Base-by-base conservation (phyloP, 1,140 invertebrate genomes). In the Babylonia areolata region DNA sequence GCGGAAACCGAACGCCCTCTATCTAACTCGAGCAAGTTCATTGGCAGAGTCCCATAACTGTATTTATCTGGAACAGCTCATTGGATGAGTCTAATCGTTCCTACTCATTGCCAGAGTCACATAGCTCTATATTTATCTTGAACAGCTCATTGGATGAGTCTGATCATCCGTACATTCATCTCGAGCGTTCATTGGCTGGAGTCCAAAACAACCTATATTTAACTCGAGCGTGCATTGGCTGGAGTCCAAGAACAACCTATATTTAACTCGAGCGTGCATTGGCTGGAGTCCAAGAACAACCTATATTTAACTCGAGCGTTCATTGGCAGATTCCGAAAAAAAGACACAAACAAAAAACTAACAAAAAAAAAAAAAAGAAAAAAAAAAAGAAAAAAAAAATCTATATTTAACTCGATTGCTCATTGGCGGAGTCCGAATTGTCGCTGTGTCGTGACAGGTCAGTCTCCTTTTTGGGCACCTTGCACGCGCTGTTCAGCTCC, bases 401-500 rank as follows among this genome's bases (percentile, higher is more conserved):
- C n/a, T n/a, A n/a, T n/a, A n/a, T 54, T 75, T 79, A 88, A 73
- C 81, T 88, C 28, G 75, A 86, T 39, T 84, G 86, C 78, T 87
- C 86, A 35, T 87, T 84, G 58, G 58, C 78, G 9, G 75, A 78
- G 35, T 87, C 87, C 71, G 73, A 84, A 28, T 69, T 42, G 39
- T 85, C 86, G 28, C 85, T 85, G 28, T 69, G 54, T 2, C 42
- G 69, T 9, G 33, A 46, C 2, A 75, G 77, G 33, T 82, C 81
- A 33, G 54, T 73, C 39, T 84, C 69, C 69, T 84, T 84, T 17
- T 42, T 73, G 12, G 69, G 39, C 17, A 46, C 69, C 9, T 84
- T 84, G 73, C 81, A 87, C n/a, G 51, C 84, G 42, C 71, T 87
- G 85, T 90, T 88, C n/a, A 88, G 54, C 78, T 90, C 88, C 86